These are phyloP conservation scores for Thera britannica DNA, from an alignment of 2,888 invertebrate genomes.

Conservation along the genomic window DNA sequence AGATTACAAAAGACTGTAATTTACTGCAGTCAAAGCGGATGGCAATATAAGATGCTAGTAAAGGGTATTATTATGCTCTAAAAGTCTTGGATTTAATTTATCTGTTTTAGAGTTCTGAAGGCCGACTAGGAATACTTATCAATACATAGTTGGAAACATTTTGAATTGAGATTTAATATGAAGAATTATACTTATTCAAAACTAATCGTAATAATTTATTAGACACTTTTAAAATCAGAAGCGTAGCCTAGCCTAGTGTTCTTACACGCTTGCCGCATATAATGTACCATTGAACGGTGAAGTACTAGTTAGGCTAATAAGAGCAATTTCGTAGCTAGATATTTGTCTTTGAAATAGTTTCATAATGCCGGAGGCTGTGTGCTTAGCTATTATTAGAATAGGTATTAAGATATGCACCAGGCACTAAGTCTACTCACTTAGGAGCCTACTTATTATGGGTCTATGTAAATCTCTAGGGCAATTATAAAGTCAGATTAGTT, in stretches of 20 bases:
- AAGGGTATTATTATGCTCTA: slow-evolving; percentile 44
- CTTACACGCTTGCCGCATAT: too few relatives aligned
- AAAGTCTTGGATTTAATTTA: slow-evolving; percentile 39
- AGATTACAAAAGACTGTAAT: slow-evolving; percentile 42
- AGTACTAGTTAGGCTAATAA: slow-evolving; percentile 42
- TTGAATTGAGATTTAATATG: too few relatives aligned
- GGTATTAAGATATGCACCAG: slow-evolving; percentile 13
- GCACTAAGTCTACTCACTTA: slow-evolving; percentile 14
- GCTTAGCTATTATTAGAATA: slow-evolving; percentile 29
- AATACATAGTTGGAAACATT: too few relatives aligned
- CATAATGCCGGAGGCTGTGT: slow-evolving; percentile 46
- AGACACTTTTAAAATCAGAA: too few relatives aligned
- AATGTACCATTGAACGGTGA: too few relatives aligned
- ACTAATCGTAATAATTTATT: too few relatives aligned
- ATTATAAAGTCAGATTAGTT: slow-evolving; percentile 51
- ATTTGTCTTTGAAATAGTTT: slow-evolving; percentile 52
- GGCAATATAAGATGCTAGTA: slow-evolving; percentile 19
- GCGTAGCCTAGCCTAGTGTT: too few relatives aligned
- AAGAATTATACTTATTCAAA: too few relatives aligned
- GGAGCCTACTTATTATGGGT: slow-evolving; percentile 15
- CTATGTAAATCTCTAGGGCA: slow-evolving; percentile 45
- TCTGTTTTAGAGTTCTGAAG: slow-evolving; percentile 15
- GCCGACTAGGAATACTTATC: too few relatives aligned
- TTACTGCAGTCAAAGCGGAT: slow-evolving; percentile 43
- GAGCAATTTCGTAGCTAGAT: slow-evolving; percentile 52